phyloP scores from a whole-genome alignment of 2,888 invertebrate genomes.

The Tiliacea aurago region DNA sequence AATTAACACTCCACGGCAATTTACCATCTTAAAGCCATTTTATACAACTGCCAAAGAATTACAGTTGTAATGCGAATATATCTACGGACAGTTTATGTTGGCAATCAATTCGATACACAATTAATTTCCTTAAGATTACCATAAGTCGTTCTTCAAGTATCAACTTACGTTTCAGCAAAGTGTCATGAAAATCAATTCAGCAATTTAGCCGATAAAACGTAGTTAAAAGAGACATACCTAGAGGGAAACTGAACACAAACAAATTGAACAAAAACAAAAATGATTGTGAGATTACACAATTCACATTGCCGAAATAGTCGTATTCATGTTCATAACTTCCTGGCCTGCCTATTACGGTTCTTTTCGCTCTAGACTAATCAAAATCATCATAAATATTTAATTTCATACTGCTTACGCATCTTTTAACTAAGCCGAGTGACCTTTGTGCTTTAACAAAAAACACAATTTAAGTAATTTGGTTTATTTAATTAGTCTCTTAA shows the following conservation, averaged over 20 bases:
- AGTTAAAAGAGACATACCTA: neutral
- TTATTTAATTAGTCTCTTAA: neutral
- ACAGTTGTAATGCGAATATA: no score
- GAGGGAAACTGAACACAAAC: neutral
- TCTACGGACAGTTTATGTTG: neutral
- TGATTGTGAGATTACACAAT: no score
- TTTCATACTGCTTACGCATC: neutral
- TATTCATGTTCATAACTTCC: neutral
- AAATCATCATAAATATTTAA: neutral
- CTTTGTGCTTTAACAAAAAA: neutral
- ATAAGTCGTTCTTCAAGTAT: neutral
- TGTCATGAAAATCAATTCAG: neutral
- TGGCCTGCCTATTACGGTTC: neutral
- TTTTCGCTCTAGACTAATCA: neutral
- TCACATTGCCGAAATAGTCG: neutral
- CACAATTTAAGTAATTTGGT: no score
- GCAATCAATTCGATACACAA: neutral
- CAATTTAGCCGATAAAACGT: neutral
- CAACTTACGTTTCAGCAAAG: neutral
- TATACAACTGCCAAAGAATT: no score
- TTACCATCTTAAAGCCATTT: no score
- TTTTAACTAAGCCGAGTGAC: neutral
- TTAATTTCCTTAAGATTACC: neutral
- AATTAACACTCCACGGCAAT: no score
- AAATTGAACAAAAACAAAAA: neutral